A percentile compares a stretch with the other conserved stretches of the same genome.
These are phyloP conservation scores for Nymphalis polychloros DNA, from an alignment of 2,888 invertebrate species.

Conservation along the genomic window DNA sequence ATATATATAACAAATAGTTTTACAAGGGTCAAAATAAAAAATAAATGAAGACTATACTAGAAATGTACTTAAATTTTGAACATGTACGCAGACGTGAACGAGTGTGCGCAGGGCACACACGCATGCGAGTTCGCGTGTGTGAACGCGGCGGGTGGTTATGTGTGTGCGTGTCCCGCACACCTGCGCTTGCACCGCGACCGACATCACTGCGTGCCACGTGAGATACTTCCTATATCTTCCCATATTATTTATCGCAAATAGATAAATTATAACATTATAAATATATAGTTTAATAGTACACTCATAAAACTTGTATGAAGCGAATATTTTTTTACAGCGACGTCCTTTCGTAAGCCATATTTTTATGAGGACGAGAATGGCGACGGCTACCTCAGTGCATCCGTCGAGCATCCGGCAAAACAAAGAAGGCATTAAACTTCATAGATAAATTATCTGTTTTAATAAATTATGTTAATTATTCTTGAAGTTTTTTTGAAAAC, in stretches of 20 bases:
- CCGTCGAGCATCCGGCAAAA: slow-evolving; percentile 52
- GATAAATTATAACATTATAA: too few relatives aligned
- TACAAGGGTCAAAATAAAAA: too few relatives aligned
- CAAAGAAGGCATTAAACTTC: slow-evolving; percentile 40
- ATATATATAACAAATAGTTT: too few relatives aligned
- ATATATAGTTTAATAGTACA: too few relatives aligned
- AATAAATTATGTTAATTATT: neutral
- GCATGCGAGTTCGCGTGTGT: slow-evolving; percentile 82
- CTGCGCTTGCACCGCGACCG: slow-evolving; percentile 61
- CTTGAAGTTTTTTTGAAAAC: neutral
- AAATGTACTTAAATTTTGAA: neutral
- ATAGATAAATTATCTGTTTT: neutral
- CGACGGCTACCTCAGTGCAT: slow-evolving; percentile 54
- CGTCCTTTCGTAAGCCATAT: slow-evolving; percentile 48
- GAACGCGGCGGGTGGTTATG: slow-evolving; percentile 83
- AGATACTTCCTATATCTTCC: slow-evolving; percentile 27
- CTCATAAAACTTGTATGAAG: too few relatives aligned
- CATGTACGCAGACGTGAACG: slow-evolving; percentile 72
- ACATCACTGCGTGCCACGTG: slow-evolving; percentile 58
- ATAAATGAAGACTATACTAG: too few relatives aligned
- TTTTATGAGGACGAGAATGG: slow-evolving; percentile 46
- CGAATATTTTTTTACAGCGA: slow-evolving; percentile 39
- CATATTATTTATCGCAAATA: too few relatives aligned
- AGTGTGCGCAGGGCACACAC: slow-evolving; percentile 70
- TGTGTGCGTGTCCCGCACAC: slow-evolving; percentile 80